These are phyloP conservation scores for Lepidothrix coronata DNA, from an alignment of 2,113 vertebrate species.

Conservation along the genomic window DNA sequence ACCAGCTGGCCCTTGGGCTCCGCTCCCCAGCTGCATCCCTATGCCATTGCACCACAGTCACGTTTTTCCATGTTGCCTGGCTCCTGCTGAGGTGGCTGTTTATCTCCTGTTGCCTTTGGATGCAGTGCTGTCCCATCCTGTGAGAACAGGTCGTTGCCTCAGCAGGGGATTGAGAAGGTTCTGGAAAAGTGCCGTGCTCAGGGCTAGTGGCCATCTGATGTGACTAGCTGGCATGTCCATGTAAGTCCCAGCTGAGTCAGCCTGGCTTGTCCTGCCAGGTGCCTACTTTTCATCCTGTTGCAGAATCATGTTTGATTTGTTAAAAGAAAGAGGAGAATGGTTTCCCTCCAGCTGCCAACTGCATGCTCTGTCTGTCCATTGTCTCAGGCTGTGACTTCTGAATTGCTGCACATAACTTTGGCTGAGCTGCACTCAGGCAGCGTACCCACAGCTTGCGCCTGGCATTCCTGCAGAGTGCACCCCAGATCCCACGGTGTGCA, in stretches of 20 bases:
- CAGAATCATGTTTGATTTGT: neutral
- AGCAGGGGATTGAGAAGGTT: rapidly evolving
- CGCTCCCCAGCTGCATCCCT: rapidly evolving
- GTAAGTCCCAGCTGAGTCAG: neutral
- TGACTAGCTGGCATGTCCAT: neutral
- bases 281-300: neutral
- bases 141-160: neutral
- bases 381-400: neutral
- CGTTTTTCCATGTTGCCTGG: neutral
- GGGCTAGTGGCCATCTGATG: neutral
- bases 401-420: neutral
- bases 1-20: neutral
- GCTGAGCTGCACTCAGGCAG: neutral
- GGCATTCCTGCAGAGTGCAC: rapidly evolving
- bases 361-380: neutral
- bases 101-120: rapidly evolving
- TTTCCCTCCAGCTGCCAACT: neutral
- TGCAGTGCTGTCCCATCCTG: neutral
- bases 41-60: rapidly evolving
- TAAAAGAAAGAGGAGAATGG: neutral
- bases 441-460: rapidly evolving
- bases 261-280: neutral
- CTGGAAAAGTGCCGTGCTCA: rapidly evolving
- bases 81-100: neutral
- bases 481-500: rapidly evolving